Base-by-base conservation (phyloP, 2,113 vertebrate genomes). In the Marcusenius ussheri region DNA sequence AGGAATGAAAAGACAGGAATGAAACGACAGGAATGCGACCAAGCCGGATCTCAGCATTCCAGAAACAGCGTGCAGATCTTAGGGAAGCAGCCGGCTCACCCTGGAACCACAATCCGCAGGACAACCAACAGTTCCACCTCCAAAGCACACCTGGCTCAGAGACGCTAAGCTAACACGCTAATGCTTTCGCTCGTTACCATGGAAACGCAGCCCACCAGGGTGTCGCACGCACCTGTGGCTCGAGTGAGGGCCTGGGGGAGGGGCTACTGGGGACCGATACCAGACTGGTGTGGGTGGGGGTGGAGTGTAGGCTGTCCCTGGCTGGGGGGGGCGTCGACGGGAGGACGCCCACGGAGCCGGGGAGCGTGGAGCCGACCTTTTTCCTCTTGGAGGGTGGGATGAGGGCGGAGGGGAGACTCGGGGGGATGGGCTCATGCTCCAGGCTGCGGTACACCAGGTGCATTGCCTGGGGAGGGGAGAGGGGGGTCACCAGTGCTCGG, bases 371-470 rank as follows among this genome's bases (percentile, higher is more conserved):
- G 0, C 96, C 92, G 0, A 89, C 91, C 93, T 98, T 99, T 94
- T 98, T 99, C 91, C 97, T 96, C 95, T 98, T 99, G 27, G 97
- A 96, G 2, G 97, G 97, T 0, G 98, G 98, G 88, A 99, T 95
- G 91, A 99, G 97, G 90, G 97, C 93, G 0, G 95, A 24, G 0
- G 98, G 98, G 89, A 99, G 93, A 17, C 93, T 91, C 0, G 96
- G 91, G 53, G 98, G 98, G 86, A 99, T 93, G 0, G 97, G 96
- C 93, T 99, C 98, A 89, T 98, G 98, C 93, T 99, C 98, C 74
- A 98, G 97, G 91, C 98, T 96, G 19, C 98, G 97, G 92, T 99
- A 99, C 89, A 99, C 98, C 92, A 99, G 95, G 93, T 99, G 98
- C 98, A 99, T 97, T 17, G 97, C 97, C 98, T 99, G 49, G 11